phyloP scores from a whole-genome alignment of 2,888 invertebrate species.

The Tenthredo notha region DNA sequence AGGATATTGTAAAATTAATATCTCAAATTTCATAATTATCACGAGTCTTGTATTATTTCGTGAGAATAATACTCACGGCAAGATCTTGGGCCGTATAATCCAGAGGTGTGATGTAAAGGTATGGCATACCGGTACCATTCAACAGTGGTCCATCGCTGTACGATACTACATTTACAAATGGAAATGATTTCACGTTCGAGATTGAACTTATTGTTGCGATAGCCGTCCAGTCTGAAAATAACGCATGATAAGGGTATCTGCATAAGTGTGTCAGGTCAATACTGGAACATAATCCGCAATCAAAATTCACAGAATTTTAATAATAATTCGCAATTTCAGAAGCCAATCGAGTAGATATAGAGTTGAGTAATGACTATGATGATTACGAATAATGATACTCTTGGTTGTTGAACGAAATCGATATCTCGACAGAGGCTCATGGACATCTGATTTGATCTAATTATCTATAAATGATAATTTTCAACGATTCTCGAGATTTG shows the following conservation, averaged over 20 bases:
- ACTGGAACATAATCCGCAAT: neutral
- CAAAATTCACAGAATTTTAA: neutral
- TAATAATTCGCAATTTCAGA: neutral
- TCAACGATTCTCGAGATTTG: no score
- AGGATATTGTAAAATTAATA: neutral
- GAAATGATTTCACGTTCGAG: constrained; percentile 82
- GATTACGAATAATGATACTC: no score
- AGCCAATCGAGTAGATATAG: neutral
- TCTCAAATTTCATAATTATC: no score
- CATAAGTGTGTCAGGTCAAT: no score
- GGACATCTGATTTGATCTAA: no score
- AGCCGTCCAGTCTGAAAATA: constrained; percentile 84
- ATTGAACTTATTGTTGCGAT: constrained; percentile 85
- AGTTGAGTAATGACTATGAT: neutral
- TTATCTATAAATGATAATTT: no score
- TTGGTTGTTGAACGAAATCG: no score
- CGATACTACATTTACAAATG: constrained; percentile 86
- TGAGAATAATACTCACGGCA: constrained; percentile 78
- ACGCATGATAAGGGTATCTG: neutral
- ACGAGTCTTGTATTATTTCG: no score
- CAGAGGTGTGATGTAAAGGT: constrained; percentile 86
- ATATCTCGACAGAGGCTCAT: no score
- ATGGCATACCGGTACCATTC: constrained; percentile 87
- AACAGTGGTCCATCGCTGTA: constrained; percentile 85
- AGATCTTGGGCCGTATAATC: constrained; percentile 86